phyloP scores from a whole-genome alignment of 2,888 invertebrate genomes.

The Lomographa bimaculata region DNA sequence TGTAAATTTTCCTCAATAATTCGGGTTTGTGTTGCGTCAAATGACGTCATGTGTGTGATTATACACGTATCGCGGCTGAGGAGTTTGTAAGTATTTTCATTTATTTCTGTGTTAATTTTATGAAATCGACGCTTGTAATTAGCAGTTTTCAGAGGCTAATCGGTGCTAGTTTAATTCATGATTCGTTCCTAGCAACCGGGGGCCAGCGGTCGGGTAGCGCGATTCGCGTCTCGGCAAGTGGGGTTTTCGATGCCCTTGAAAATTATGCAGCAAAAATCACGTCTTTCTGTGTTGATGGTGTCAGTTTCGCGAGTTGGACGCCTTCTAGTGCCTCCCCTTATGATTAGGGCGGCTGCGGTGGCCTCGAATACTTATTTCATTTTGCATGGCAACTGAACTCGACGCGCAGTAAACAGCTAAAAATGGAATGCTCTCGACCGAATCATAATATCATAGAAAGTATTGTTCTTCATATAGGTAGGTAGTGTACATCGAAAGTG shows the following conservation, averaged over 20 bases:
- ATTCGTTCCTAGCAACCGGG: conserved; percentile 49
- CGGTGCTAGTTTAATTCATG: conserved; percentile 72
- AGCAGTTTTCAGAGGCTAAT: conserved; percentile 50
- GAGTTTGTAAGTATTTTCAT: conserved; percentile 82
- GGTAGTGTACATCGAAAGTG: conserved; percentile 57
- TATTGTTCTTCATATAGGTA: conserved; percentile 61
- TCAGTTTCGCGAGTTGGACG: conserved; percentile 39
- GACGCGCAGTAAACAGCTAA: conserved; percentile 58
- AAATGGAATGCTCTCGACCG: conserved; percentile 71
- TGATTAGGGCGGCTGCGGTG: conserved; percentile 43
- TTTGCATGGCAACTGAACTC: conserved; percentile 65
- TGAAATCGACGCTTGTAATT: conserved; percentile 49
- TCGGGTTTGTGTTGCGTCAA: conserved; percentile 81
- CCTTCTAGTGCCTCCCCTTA: conserved; percentile 56
- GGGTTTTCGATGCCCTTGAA: conserved; percentile 77
- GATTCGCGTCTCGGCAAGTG: conserved; percentile 34
- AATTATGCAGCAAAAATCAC: conserved; percentile 80
- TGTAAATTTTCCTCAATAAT: conserved; percentile 79
- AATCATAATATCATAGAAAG: conserved; percentile 56
- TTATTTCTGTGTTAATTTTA: conserved; percentile 73
- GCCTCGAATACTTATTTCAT: conserved; percentile 35
- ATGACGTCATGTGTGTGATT: conserved; percentile 84
- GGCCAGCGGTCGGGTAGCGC: conserved; percentile 34
- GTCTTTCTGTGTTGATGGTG: conserved; percentile 57
- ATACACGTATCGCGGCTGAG: conserved; percentile 81